Conservation (phyloP, 2,797 vertebrate species). For the Enteromius viviparus region DNA sequence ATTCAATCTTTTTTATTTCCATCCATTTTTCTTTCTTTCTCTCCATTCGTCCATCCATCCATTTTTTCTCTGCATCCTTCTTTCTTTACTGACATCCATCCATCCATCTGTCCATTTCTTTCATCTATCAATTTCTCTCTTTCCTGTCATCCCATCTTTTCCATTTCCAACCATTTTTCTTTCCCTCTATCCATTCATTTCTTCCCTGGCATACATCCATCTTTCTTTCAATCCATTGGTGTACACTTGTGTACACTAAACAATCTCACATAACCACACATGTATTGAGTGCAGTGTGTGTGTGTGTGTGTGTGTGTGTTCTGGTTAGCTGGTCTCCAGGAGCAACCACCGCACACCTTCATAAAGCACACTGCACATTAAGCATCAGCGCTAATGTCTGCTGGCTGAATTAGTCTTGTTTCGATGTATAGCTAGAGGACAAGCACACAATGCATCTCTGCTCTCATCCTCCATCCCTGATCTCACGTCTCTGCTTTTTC, state of each 20-base stretch:
- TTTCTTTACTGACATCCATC: background rate
- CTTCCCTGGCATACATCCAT: too few relatives aligned
- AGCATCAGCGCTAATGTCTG: background rate
- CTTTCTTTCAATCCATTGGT: too few relatives aligned
- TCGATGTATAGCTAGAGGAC: background rate
- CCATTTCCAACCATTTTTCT: too few relatives aligned
- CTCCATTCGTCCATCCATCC: background rate
- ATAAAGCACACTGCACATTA: background rate
- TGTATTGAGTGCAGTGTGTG: background rate
- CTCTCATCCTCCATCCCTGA: background rate
- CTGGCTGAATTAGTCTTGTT: conserved; percentile 5
- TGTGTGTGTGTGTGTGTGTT: background rate
- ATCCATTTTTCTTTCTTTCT: background rate
- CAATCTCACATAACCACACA: background rate
- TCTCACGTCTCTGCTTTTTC: conserved; percentile 1
- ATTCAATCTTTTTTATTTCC: background rate
- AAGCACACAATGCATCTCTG: conserved; percentile 8
- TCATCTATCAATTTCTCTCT: too few relatives aligned
- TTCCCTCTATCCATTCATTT: too few relatives aligned
- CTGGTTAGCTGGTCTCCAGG: background rate
- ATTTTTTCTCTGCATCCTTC: background rate
- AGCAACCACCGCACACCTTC: background rate
- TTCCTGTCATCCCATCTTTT: too few relatives aligned
- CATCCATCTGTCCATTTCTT: background rate
- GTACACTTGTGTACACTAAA: background rate